phyloP scores from a whole-genome alignment of 2,797 vertebrate species.

The Microhierax caerulescens region DNA sequence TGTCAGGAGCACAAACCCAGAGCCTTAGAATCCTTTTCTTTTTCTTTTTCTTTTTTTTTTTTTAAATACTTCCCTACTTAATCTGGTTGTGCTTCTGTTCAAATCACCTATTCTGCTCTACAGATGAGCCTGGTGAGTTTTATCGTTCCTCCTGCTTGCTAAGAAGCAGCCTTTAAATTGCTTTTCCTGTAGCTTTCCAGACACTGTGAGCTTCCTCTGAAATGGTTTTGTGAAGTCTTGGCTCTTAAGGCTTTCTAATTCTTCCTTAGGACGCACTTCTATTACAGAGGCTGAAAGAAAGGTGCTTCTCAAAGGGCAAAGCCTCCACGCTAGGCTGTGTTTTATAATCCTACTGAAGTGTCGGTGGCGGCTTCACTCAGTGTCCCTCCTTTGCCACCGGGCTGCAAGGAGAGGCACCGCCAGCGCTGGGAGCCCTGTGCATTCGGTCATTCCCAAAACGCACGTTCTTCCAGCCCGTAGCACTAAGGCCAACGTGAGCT shows the following conservation, averaged over 20 bases:
- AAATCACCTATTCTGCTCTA: background rate
- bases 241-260: background rate
- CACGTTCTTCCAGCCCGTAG: rapidly evolving
- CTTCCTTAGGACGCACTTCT: background rate
- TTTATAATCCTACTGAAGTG: background rate
- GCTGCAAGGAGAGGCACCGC: background rate
- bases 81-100: background rate
- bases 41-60: background rate
- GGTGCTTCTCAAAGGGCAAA: background rate
- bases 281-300: background rate
- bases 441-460: background rate
- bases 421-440: background rate
- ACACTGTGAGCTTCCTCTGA: background rate
- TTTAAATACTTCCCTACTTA: background rate
- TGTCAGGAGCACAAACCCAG: background rate
- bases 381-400: background rate
- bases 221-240: background rate
- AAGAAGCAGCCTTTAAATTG: background rate
- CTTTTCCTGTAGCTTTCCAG: background rate
- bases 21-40: background rate
- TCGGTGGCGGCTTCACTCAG: background rate
- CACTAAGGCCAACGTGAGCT: background rate
- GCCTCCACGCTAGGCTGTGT: background rate
- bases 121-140: background rate
- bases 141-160: background rate